Conservation (phyloP, 2,797 vertebrate genomes). For the Hyperoplus immaculatus region DNA sequence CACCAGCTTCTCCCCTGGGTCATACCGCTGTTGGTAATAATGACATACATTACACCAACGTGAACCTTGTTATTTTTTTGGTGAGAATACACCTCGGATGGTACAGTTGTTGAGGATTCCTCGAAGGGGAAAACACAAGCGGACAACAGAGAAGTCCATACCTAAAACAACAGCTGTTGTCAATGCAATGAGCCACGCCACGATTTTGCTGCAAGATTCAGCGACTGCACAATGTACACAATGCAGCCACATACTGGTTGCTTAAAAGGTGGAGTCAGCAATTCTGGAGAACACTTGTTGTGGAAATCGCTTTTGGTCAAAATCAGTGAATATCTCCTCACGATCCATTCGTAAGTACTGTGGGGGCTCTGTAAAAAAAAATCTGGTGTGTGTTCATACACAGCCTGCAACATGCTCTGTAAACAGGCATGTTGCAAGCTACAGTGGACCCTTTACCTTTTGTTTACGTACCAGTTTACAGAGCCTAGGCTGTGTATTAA, state of each 20-base stretch:
- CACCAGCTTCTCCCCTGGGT: background rate
- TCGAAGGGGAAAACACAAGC: background rate
- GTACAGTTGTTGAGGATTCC: background rate
- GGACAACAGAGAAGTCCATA: conserved; percentile 8
- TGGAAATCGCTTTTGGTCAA: too few relatives aligned
- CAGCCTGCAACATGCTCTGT: too few relatives aligned
- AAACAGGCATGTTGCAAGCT: too few relatives aligned
- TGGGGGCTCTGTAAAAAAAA: too few relatives aligned
- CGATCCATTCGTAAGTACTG: too few relatives aligned
- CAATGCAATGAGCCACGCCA: background rate
- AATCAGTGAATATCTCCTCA: too few relatives aligned
- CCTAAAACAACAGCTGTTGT: background rate
- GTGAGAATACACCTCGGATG: background rate
- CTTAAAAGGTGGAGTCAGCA: too few relatives aligned
- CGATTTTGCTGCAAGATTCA: conserved; percentile 7
- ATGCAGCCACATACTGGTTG: background rate
- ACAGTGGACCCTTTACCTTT: too few relatives aligned
- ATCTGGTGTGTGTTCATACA: too few relatives aligned
- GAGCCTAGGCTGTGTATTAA: too few relatives aligned
- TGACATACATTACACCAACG: background rate
- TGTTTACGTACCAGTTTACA: too few relatives aligned
- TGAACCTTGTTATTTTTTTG: background rate
- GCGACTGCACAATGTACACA: background rate
- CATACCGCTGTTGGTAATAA: conserved; percentile 10
- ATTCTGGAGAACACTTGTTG: too few relatives aligned